These are phyloP conservation scores for Trichopria drosophilae DNA, from an alignment of 2,888 invertebrate genomes.

Conservation along the genomic window DNA sequence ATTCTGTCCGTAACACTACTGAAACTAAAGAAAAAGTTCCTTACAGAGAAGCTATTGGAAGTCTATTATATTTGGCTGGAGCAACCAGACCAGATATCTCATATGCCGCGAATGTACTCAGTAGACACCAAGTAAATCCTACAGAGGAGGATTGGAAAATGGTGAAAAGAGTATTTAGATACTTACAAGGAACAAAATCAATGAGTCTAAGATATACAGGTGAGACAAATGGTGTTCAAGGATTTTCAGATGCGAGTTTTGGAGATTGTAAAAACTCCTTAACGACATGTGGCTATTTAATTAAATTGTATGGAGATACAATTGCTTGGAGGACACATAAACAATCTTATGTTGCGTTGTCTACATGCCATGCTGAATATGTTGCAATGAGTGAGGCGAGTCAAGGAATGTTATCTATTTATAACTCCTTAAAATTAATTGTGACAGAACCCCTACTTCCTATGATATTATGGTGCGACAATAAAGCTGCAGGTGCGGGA, in stretches of 20 bases:
- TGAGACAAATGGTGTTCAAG: background rate
- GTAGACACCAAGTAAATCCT: conserved; percentile 28
- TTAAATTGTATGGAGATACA: conserved; percentile 3
- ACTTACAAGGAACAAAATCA: conserved; percentile 7
- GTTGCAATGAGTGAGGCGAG: too few relatives aligned
- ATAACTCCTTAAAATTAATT: conserved; percentile 4
- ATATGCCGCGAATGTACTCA: conserved; percentile 25
- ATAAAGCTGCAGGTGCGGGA: conserved; percentile 23
- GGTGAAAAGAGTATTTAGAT: conserved; percentile 26
- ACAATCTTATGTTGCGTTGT: conserved; percentile 8
- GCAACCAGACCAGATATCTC: conserved; percentile 17
- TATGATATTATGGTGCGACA: conserved; percentile 15
- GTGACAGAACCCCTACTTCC: background rate
- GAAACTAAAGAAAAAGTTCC: conserved; percentile 7
- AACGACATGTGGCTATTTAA: conserved; percentile 10
- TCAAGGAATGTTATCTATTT: conserved; percentile 7
- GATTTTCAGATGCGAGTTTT: too few relatives aligned
- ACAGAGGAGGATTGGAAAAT: conserved; percentile 22
- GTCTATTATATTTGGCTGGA: conserved; percentile 31
- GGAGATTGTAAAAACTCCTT: conserved; percentile 4
- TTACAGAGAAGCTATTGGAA: conserved; percentile 12
- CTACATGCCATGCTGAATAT: too few relatives aligned
- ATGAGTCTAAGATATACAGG: background rate
- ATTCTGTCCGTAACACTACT: too few relatives aligned
- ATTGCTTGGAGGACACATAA: conserved; percentile 11